Conservation (phyloP, 2,113 vertebrate species). For the Proteles cristata region DNA sequence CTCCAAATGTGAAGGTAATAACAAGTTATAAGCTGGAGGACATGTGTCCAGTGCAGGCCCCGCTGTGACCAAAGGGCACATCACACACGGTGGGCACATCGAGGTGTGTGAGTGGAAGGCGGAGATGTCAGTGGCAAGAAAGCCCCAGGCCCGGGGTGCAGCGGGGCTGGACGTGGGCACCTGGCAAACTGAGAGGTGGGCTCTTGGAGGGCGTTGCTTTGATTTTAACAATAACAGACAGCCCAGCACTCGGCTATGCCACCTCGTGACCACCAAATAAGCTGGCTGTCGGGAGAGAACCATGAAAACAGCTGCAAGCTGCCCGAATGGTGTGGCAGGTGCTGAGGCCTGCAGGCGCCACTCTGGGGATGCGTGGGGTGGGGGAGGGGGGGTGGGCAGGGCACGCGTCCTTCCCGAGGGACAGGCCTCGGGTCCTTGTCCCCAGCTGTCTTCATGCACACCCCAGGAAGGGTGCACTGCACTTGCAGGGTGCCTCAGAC, state of each 20-base stretch:
- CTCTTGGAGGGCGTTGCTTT: background rate
- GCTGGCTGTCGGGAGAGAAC: background rate
- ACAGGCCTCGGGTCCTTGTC: no score
- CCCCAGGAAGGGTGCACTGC: background rate
- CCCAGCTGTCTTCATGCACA: background rate
- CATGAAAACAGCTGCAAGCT: background rate
- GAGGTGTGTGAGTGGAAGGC: background rate
- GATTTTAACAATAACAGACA: background rate
- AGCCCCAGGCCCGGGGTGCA: no score
- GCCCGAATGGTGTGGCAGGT: background rate
- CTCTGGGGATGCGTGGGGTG: background rate
- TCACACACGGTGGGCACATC: rapidly evolving
- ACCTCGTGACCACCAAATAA: background rate
- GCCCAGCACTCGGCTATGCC: background rate
- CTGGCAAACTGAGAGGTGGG: background rate
- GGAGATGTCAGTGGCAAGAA: background rate
- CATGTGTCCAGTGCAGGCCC: no score
- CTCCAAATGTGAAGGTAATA: background rate
- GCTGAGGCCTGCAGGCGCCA: no score
- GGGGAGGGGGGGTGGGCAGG: background rate
- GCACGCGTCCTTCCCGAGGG: background rate
- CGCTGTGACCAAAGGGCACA: background rate
- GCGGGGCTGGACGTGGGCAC: background rate
- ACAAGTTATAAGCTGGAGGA: background rate
- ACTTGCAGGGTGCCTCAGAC: background rate